phyloP scores from a whole-genome alignment of 2,797 vertebrate species.

The Neosilurus hyrtlii region DNA sequence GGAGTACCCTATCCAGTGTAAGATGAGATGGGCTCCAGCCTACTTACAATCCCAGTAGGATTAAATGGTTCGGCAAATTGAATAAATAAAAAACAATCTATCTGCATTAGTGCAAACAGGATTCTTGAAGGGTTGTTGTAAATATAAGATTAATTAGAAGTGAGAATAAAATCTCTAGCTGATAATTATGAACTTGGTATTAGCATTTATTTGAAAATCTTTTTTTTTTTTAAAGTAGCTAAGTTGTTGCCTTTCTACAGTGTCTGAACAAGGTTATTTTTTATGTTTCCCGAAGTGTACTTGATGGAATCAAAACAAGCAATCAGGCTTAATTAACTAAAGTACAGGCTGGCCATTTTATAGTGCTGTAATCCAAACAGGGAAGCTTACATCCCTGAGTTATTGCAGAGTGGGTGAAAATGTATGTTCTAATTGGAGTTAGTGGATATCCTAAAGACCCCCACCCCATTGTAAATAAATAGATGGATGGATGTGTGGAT shows the following conservation, averaged over 20 bases:
- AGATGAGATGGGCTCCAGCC: too few relatives aligned
- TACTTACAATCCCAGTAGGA: too few relatives aligned
- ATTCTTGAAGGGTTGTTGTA: slow-evolving; percentile 24
- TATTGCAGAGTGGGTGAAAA: slow-evolving; percentile 32
- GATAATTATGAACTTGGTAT: slow-evolving; percentile 34
- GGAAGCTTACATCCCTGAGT: background rate
- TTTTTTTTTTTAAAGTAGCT: background rate
- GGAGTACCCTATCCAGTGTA: too few relatives aligned
- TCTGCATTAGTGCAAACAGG: slow-evolving; percentile 9
- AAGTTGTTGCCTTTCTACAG: background rate
- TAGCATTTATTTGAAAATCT: slow-evolving; percentile 25
- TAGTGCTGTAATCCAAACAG: slow-evolving; percentile 35
- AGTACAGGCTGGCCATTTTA: slow-evolving; percentile 43
- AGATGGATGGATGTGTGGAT: too few relatives aligned
- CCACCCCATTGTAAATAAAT: background rate
- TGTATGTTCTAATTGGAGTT: background rate
- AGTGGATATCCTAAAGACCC: background rate
- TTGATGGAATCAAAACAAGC: slow-evolving; percentile 49
- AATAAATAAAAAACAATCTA: background rate
- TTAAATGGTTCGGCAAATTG: too few relatives aligned
- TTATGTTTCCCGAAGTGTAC: slow-evolving; percentile 34
- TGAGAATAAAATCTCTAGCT: slow-evolving; percentile 44
- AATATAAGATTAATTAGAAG: slow-evolving; percentile 38
- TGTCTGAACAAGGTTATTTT: background rate
- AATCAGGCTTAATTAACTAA: slow-evolving; percentile 50